phyloP scores from a whole-genome alignment of 2,113 vertebrate species.

The Bos indicus region DNA sequence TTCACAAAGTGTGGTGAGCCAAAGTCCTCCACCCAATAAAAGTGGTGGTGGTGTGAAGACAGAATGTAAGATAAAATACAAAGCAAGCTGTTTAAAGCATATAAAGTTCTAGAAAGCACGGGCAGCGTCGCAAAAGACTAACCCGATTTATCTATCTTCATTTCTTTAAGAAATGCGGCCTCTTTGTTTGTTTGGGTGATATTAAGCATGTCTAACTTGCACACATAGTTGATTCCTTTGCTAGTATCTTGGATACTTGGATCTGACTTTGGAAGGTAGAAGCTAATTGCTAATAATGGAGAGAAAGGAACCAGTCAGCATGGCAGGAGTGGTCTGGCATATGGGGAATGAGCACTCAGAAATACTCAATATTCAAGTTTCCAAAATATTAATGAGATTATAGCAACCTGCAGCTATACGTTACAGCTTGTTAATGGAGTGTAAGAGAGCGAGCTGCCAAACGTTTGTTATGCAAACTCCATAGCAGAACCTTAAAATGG shows the following conservation, averaged over 20 bases:
- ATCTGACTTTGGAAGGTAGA: constrained; percentile 85
- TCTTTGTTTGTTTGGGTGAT: constrained; percentile 84
- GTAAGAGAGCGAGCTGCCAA: constrained; percentile 70
- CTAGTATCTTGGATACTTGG: constrained; percentile 90
- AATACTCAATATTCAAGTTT: constrained; percentile 87
- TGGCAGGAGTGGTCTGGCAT: constrained; percentile 89
- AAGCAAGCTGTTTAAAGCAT: constrained; percentile 58
- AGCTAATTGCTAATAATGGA: constrained; percentile 89
- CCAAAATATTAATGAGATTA: constrained; percentile 92
- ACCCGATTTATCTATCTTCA: constrained; percentile 84
- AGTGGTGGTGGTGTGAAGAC: neutral
- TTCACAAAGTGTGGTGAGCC: constrained; percentile 42
- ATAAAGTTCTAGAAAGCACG: constrained; percentile 61
- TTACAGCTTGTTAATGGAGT: constrained; percentile 88
- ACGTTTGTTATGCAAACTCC: constrained; percentile 81
- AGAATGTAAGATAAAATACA: constrained; percentile 36
- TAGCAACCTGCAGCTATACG: constrained; percentile 88
- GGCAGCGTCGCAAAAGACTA: constrained; percentile 70
- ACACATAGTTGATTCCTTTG: constrained; percentile 83
- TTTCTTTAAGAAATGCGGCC: constrained; percentile 81
- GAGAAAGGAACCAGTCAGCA: constrained; percentile 88
- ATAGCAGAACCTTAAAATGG: constrained; percentile 74
- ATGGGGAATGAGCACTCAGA: constrained; percentile 88
- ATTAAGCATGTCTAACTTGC: constrained; percentile 84
- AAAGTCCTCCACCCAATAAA: constrained; percentile 50